phyloP scores from a whole-genome alignment of 2,113 vertebrate genomes.

The Aegotheles bennettii region DNA sequence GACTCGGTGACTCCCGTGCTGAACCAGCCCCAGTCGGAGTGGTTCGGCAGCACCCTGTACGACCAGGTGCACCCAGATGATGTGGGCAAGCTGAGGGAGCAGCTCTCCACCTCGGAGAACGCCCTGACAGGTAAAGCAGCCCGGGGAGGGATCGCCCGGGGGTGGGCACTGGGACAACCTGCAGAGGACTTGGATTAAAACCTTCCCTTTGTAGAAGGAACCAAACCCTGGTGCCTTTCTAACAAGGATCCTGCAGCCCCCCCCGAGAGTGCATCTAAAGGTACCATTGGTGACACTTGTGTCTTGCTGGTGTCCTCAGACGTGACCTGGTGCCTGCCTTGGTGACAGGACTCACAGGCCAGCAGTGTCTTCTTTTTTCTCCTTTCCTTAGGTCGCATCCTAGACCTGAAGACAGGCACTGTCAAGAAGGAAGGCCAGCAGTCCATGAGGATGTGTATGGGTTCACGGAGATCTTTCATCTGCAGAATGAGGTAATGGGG shows the following conservation, averaged over 20 bases:
- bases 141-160: neutral
- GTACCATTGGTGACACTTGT: neutral
- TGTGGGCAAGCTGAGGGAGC: slow-evolving; percentile 91
- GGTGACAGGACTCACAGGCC: neutral
- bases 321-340: neutral
- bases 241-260: slow-evolving; percentile 46
- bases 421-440: slow-evolving; percentile 98
- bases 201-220: slow-evolving; percentile 58
- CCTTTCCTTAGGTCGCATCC: slow-evolving; percentile 81
- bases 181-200: neutral
- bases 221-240: slow-evolving; percentile 51
- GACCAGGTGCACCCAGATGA: slow-evolving; percentile 96
- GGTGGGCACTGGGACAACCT: neutral
- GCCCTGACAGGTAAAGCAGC: slow-evolving; percentile 79
- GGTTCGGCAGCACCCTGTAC: slow-evolving; percentile 92
- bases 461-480: slow-evolving; percentile 93
- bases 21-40: slow-evolving; percentile 91
- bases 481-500: slow-evolving; percentile 91
- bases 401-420: slow-evolving; percentile 94
- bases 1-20: slow-evolving; percentile 93
- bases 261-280: slow-evolving; percentile 24
- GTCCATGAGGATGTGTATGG: slow-evolving; percentile 95
- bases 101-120: slow-evolving; percentile 92
- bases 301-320: neutral
- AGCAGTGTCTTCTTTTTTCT: neutral